Evolutionary conservation across 2,888 invertebrate genomes (phyloP).

Genomic region (Oscheius myriophilus): DNA sequence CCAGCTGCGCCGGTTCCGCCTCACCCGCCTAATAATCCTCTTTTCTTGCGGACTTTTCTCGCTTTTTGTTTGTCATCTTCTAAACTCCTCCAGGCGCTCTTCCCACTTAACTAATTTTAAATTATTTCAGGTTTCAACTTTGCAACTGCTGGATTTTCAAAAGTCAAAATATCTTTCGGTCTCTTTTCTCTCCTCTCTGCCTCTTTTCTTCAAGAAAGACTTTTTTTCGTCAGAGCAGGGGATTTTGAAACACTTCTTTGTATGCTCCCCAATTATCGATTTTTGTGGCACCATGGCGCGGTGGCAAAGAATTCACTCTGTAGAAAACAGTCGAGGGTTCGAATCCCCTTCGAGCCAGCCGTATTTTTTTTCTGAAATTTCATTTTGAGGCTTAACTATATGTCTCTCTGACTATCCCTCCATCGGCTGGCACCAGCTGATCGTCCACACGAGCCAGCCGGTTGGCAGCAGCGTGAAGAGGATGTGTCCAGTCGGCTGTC

Average conservation of each 20-base stretch:
- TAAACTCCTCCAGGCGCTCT: conserved; percentile 8
- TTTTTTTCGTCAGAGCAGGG: too few relatives aligned
- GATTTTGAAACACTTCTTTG: too few relatives aligned
- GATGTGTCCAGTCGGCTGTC: conserved; percentile 6
- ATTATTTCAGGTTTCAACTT: not conserved
- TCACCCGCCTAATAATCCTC: conserved; percentile 28
- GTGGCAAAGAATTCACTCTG: too few relatives aligned
- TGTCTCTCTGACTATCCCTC: not conserved
- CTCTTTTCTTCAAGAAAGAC: not conserved
- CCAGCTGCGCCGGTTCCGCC: conserved; percentile 13
- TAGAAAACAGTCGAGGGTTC: too few relatives aligned
- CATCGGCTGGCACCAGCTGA: not conserved
- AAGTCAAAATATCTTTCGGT: not conserved
- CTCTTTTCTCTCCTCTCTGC: not conserved
- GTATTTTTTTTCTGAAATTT: not conserved
- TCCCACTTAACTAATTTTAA: not conserved
- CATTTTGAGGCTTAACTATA: not conserved
- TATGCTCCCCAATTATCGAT: too few relatives aligned
- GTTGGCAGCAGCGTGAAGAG: conserved; percentile 27
- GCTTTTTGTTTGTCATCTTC: conserved; percentile 28
- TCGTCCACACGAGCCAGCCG: conserved; percentile 8
- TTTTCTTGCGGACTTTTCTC: conserved; percentile 24
- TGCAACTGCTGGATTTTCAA: not conserved
- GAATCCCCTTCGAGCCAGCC: not conserved
- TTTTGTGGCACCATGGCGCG: too few relatives aligned